Evolutionary conservation across 35 echinoderm and acorn worm genomes (phyloP).

Genomic region (Nesometra sesokonis): DNA sequence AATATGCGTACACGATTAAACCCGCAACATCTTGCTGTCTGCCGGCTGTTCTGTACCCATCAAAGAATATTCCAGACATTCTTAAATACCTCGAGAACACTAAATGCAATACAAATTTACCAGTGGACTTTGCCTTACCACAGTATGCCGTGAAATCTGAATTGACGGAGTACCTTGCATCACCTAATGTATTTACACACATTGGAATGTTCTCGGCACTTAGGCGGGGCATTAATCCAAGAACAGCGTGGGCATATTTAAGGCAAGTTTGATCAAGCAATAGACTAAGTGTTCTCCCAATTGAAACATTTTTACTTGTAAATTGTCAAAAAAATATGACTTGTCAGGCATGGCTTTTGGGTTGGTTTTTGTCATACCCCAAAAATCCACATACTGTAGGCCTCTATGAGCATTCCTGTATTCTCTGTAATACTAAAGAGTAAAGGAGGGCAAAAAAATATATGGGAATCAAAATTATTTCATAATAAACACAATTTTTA

Average conservation of each 20-base stretch:
- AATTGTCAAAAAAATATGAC: too few species aligned
- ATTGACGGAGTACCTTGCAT: conserved; percentile 46
- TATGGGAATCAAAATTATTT: too few species aligned
- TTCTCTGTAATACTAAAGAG: too few species aligned
- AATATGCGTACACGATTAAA: conserved; percentile 38
- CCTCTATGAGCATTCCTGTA: too few species aligned
- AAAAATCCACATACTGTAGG: too few species aligned
- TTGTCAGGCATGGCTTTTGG: too few species aligned
- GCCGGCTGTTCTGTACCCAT: conserved; percentile 70
- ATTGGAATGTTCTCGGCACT: conserved; percentile 74
- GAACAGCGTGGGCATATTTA: background rate
- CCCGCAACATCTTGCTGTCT: conserved; percentile 83
- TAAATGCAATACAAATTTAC: background rate
- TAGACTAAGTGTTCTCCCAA: too few species aligned
- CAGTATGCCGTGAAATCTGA: conserved; percentile 28
- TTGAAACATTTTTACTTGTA: too few species aligned
- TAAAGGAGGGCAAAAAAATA: too few species aligned
- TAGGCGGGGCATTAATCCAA: background rate
- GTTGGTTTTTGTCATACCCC: too few species aligned
- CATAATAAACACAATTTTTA: too few species aligned
- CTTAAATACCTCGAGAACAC: conserved; percentile 43
- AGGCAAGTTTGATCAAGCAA: background rate
- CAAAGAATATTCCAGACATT: conserved; percentile 39
- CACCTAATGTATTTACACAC: conserved; percentile 84
- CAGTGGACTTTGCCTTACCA: conserved; percentile 74